Percentiles rank a stretch among this genome's conserved stretches.
phyloP scores from a whole-genome alignment of 2,113 vertebrate genomes.

The Lophochroa leadbeateri region DNA sequence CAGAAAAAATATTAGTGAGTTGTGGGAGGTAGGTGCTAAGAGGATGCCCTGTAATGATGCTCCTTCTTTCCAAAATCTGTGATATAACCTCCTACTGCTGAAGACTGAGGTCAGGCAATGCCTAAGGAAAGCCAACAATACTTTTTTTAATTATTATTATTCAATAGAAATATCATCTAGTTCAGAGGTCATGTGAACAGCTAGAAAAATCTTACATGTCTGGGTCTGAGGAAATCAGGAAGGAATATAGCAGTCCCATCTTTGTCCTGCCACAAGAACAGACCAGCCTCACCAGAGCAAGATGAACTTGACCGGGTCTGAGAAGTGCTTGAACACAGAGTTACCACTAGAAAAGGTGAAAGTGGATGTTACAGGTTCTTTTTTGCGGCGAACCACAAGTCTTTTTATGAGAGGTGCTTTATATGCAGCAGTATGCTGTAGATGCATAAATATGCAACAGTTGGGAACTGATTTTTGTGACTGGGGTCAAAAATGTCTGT shows the following conservation, averaged over 20 bases:
- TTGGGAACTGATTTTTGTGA: not conserved
- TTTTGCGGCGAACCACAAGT: not conserved
- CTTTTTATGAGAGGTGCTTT: not conserved
- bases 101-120: not conserved
- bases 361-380: not conserved
- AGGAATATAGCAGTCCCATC: not conserved
- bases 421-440: not conserved
- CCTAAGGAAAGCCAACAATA: not conserved
- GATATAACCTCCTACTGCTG: not conserved
- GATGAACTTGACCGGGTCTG: fast-evolving
- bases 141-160: not conserved
- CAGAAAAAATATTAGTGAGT: not conserved
- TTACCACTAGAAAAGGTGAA: not conserved
- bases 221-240: not conserved
- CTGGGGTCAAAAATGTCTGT: not conserved
- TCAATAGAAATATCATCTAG: not conserved
- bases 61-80: not conserved
- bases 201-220: not conserved
- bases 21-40: not conserved
- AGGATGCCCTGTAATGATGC: not conserved
- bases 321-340: not conserved
- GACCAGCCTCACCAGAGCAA: fast-evolving
- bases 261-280: not conserved
- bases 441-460: not conserved
- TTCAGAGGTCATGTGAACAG: slow-evolving; percentile 19